A percentile compares a stretch with the other conserved stretches of the same genome.
Conservation (phyloP, 2,113 vertebrate species). For the Machaerirhynchus nigripectus region DNA sequence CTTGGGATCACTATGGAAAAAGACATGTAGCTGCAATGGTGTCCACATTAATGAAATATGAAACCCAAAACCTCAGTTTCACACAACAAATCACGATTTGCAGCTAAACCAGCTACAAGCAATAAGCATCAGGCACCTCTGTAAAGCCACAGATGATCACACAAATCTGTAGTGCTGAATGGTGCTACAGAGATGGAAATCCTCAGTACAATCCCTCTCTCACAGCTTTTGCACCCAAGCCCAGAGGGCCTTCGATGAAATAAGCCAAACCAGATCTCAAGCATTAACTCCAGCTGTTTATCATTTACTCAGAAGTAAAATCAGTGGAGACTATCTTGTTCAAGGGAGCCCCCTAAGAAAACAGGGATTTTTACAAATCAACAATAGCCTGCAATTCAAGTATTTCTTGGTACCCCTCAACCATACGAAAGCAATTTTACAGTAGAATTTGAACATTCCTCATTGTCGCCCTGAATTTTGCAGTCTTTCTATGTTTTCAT, state of each 20-base stretch:
- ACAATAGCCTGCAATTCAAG: neutral
- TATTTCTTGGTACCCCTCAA: neutral
- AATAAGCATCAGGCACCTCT: neutral
- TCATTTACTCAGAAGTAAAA: neutral
- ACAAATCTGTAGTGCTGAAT: neutral
- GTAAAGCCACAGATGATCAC: neutral
- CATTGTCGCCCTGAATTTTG: no score
- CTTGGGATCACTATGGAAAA: neutral
- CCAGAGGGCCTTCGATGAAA: neutral
- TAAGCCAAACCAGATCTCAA: neutral
- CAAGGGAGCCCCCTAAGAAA: neutral
- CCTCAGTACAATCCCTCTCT: neutral
- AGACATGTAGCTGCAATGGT: accelerated
- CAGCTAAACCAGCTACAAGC: neutral
- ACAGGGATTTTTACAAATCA: neutral
- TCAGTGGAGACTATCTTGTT: neutral
- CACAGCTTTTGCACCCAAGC: neutral
- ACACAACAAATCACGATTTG: neutral
- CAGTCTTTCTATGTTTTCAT: no score
- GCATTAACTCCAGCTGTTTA: neutral
- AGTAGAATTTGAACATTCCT: neutral
- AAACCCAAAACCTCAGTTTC: neutral
- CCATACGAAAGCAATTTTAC: neutral
- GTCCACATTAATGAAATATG: neutral
- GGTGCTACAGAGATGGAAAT: neutral